Conservation (phyloP, 92 coral and sea anemone genomes). For the Pocillopora meandrina region DNA sequence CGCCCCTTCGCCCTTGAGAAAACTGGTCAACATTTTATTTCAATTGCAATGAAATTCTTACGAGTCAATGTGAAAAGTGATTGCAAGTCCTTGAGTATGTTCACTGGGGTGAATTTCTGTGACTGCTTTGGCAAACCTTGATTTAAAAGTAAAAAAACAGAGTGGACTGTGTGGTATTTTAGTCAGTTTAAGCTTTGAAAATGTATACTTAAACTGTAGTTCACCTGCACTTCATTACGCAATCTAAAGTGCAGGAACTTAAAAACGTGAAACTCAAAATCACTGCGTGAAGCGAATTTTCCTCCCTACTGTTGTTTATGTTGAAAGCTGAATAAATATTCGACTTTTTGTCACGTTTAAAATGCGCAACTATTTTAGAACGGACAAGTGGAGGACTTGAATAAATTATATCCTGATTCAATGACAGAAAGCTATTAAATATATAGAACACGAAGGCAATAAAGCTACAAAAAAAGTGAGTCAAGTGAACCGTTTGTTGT, state of each 20-base stretch:
- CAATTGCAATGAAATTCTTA: too few relatives aligned
- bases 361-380: slow-evolving; percentile 2
- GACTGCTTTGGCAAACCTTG: too few relatives aligned
- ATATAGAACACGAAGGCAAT: neutral
- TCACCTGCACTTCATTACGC: too few relatives aligned
- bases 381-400: neutral
- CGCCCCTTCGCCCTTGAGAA: too few relatives aligned
- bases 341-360: neutral
- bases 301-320: neutral
- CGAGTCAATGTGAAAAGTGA: too few relatives aligned
- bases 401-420: neutral
- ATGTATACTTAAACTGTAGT: neutral
- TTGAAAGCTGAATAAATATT: neutral
- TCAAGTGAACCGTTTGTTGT: neutral
- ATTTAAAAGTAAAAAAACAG: too few relatives aligned
- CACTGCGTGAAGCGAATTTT: neutral
- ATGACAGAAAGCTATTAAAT: neutral
- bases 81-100: too few relatives aligned
- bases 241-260: neutral
- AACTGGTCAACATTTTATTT: too few relatives aligned
- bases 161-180: too few relatives aligned
- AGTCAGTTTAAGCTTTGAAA: neutral
- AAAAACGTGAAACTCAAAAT: neutral
- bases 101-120: too few relatives aligned
- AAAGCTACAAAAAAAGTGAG: neutral